phyloP scores from a whole-genome alignment of 1,140 invertebrate species.

The Euura saliciscinereae region DNA sequence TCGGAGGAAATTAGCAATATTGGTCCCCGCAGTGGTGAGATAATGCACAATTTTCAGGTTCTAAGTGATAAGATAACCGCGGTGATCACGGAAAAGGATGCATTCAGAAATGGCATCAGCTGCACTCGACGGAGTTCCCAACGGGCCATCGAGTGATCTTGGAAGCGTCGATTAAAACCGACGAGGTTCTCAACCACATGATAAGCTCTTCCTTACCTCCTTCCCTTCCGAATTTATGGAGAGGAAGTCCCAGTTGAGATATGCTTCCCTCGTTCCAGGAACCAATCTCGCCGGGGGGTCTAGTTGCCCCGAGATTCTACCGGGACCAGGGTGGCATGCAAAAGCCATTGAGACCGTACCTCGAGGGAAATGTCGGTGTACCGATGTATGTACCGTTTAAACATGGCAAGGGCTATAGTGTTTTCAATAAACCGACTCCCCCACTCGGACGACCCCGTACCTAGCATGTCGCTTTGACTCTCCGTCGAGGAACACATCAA shows the following conservation, averaged over 20 bases:
- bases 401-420: slow-evolving; percentile 23
- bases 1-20: no score
- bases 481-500: slow-evolving; percentile 28
- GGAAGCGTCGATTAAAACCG: neutral
- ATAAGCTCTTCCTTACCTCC: no score
- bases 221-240: no score
- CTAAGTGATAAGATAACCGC: neutral
- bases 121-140: neutral
- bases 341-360: neutral
- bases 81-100: no score
- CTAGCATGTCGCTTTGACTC: neutral
- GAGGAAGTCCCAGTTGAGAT: no score
- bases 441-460: neutral
- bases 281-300: neutral
- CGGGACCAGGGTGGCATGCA: neutral
- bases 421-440: slow-evolving; percentile 29
- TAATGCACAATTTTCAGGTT: no score
- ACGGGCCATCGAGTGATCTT: neutral
- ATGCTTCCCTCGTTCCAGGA: no score
- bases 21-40: no score
- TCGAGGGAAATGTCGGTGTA: slow-evolving; percentile 17
- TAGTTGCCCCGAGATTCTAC: neutral
- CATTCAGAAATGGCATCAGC: neutral
- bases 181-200: neutral
- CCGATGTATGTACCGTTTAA: slow-evolving; percentile 28